A percentile compares a stretch with the other conserved stretches of the same genome.
Evolutionary conservation across 2,888 invertebrate species (phyloP).

Genomic region (Cotesia congregata): DNA sequence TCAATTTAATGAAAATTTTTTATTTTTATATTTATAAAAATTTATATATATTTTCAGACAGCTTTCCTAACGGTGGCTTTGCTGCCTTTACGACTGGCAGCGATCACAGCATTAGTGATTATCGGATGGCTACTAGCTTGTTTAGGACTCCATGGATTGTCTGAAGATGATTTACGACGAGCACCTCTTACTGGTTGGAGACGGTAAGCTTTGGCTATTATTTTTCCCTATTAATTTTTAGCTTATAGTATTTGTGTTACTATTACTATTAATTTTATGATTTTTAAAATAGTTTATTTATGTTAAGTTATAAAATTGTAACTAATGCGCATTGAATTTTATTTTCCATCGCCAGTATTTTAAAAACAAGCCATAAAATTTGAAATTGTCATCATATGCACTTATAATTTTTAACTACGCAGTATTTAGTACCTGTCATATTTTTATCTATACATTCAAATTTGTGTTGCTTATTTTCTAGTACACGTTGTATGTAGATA

Average conservation of each 20-base stretch:
- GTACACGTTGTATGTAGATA: not conserved
- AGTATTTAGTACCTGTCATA: not conserved
- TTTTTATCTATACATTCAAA: not conserved
- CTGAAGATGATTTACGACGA: constrained; percentile 82
- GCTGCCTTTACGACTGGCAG: constrained; percentile 84
- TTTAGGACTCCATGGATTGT: constrained; percentile 84
- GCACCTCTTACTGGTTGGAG: constrained; percentile 92
- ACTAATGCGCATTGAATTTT: not conserved
- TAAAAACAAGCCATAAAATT: not conserved
- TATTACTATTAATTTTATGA: not conserved
- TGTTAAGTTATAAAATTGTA: not conserved
- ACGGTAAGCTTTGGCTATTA: constrained; percentile 75
- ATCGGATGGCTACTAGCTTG: constrained; percentile 89
- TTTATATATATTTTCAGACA: constrained; percentile 75
- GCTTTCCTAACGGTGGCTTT: constrained; percentile 87
- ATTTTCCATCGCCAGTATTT: not conserved
- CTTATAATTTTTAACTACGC: not conserved
- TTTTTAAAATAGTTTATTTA: not conserved
- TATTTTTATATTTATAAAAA: not conserved
- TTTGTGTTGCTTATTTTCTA: not conserved
- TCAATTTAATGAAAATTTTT: not conserved
- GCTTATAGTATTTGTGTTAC: not conserved
- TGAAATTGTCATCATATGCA: not conserved
- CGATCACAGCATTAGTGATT: constrained; percentile 82
- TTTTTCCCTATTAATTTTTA: constrained; percentile 8